Conservation (phyloP, 2,888 invertebrate genomes). For the Drosophila subquinaria region DNA sequence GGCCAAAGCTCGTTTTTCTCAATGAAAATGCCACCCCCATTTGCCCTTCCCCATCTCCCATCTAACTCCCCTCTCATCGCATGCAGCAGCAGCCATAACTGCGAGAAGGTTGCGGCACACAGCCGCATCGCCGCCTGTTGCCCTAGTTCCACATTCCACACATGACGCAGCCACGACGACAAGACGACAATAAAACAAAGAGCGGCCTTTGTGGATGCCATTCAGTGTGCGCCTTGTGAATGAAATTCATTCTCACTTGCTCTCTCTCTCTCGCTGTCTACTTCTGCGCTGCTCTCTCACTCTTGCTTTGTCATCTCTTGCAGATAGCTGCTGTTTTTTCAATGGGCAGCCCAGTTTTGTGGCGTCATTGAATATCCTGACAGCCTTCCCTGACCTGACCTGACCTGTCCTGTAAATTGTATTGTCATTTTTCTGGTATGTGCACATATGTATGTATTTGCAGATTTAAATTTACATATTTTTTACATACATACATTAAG, state of each 20-base stretch:
- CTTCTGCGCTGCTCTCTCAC: constrained; percentile 9
- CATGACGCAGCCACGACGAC: constrained; percentile 54
- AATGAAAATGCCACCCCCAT: constrained; percentile 56
- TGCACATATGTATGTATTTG: not conserved
- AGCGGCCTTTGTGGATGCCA: constrained; percentile 64
- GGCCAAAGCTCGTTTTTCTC: constrained; percentile 68
- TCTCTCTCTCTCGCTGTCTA: constrained; percentile 9
- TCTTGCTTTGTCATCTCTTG: constrained; percentile 6
- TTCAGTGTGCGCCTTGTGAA: constrained; percentile 70
- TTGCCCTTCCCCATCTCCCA: not conserved
- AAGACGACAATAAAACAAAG: constrained; percentile 16
- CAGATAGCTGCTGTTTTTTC: constrained; percentile 47
- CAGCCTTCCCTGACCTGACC: not conserved
- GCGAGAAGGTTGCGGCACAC: constrained; percentile 47
- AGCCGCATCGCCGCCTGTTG: constrained; percentile 62
- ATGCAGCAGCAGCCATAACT: not conserved
- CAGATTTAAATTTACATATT: not conserved
- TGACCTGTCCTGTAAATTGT: constrained; percentile 16
- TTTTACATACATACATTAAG: not conserved
- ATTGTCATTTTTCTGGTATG: constrained; percentile 13
- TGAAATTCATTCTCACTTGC: constrained; percentile 59
- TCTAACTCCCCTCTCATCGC: no score
- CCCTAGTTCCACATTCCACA: constrained; percentile 73
- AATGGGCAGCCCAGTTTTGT: constrained; percentile 53
- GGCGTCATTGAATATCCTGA: constrained; percentile 69